These are phyloP conservation scores for Andrena dorsata DNA, from an alignment of 2,888 invertebrate genomes.

Conservation along the genomic window DNA sequence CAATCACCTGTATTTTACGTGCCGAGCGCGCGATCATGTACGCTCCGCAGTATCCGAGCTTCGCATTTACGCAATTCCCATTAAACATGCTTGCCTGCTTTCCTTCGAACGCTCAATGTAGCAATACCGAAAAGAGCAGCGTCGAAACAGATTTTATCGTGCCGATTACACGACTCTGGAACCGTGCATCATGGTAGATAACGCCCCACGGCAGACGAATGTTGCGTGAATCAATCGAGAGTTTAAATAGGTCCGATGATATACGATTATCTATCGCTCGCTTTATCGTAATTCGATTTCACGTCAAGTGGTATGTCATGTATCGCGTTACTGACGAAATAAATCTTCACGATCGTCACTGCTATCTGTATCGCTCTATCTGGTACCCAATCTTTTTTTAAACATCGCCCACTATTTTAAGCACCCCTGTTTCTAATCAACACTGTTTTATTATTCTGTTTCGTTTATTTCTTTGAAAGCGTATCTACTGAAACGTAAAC, in stretches of 20 bases:
- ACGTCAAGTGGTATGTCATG: background rate
- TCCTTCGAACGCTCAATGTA: background rate
- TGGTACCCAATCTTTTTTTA: background rate
- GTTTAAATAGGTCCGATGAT: background rate
- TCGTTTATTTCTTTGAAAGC: background rate
- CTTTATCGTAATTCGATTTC: background rate
- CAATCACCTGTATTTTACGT: constrained; percentile 22
- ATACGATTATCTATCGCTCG: too few species aligned
- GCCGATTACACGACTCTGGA: constrained; percentile 18
- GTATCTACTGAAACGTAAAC: too few species aligned
- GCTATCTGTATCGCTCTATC: background rate
- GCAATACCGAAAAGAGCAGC: background rate
- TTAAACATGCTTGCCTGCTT: background rate
- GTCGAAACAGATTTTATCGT: constrained; percentile 2
- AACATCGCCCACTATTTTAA: background rate
- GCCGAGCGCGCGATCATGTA: background rate
- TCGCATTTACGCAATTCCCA: background rate
- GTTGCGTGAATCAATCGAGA: background rate
- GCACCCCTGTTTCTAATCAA: background rate
- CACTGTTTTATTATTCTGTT: background rate
- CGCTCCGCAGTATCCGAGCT: background rate
- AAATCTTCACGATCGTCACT: background rate
- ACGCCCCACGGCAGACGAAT: background rate
- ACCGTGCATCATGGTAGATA: constrained; percentile 18
- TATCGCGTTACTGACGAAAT: background rate